These are phyloP conservation scores for Australoheros facetus DNA, from an alignment of 2,797 vertebrate genomes.

Conservation along the genomic window DNA sequence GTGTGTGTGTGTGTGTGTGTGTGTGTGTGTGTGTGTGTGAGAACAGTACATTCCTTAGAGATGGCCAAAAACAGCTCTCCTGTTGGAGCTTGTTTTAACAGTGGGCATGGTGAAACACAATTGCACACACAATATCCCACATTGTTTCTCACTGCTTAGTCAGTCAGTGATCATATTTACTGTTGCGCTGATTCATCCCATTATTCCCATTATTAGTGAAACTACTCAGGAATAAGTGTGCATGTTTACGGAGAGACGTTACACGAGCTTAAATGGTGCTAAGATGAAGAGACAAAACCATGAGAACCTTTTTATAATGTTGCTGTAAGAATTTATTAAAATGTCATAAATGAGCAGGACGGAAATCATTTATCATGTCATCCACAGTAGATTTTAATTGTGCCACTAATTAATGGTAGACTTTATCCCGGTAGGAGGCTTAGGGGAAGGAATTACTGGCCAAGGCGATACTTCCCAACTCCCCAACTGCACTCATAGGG, in stretches of 20 bases:
- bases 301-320: neutral
- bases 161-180: neutral
- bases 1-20: neutral
- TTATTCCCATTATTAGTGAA: conserved; percentile 12
- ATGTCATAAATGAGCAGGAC: neutral
- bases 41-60: conserved; percentile 43
- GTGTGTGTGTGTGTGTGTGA: neutral
- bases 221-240: neutral
- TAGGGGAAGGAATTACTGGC: neutral
- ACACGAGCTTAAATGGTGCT: neutral
- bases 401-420: neutral
- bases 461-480: neutral
- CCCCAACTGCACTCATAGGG: too few species aligned
- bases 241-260: neutral
- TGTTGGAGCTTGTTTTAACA: conserved; percentile 57
- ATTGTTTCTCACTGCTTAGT: conserved; percentile 19
- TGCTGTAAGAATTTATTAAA: too few species aligned
- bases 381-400: neutral
- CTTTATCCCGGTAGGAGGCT: neutral
- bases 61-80: conserved; percentile 10
- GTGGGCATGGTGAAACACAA: conserved; percentile 11
- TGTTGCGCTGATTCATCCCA: neutral
- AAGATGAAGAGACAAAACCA: neutral
- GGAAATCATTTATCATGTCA: accelerated
- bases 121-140: neutral